Evolutionary conservation across 2,113 vertebrate genomes (phyloP).

Genomic region (Dolichallabes microphthalmus): DNA sequence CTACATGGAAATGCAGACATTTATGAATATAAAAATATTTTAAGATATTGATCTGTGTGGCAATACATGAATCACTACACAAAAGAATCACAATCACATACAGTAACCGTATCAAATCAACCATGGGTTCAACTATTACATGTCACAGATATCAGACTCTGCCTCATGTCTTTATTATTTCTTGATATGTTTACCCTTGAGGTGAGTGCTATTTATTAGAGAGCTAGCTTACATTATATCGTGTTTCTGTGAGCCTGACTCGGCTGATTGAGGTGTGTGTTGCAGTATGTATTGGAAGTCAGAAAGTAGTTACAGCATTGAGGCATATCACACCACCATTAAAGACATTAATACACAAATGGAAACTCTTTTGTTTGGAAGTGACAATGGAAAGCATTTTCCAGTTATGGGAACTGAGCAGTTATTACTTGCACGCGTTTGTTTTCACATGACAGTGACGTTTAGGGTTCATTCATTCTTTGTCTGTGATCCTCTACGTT

Average conservation of each 20-base stretch:
- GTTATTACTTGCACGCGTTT: neutral
- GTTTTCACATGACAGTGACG: neutral
- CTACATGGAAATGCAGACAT: no score
- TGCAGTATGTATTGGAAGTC: neutral
- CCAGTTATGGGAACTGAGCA: conserved; percentile 7
- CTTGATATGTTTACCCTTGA: neutral
- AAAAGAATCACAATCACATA: no score
- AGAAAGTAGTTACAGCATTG: neutral
- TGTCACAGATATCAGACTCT: neutral
- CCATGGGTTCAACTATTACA: neutral
- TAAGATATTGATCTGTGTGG: no score
- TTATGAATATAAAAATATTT: no score
- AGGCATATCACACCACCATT: neutral
- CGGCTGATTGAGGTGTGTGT: neutral
- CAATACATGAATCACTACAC: no score
- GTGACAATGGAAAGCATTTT: neutral
- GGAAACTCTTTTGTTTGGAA: neutral
- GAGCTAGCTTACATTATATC: neutral
- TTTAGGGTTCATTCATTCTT: neutral
- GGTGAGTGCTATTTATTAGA: neutral
- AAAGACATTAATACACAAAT: neutral
- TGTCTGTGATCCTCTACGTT: neutral
- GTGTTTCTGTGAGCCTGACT: neutral
- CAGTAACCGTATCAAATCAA: no score
- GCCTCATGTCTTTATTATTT: neutral